Evolutionary conservation across 2,797 vertebrate genomes (phyloP), one percentile per base, ranked within the genome.

Genomic region (Enteromius paludinosus): DNA sequence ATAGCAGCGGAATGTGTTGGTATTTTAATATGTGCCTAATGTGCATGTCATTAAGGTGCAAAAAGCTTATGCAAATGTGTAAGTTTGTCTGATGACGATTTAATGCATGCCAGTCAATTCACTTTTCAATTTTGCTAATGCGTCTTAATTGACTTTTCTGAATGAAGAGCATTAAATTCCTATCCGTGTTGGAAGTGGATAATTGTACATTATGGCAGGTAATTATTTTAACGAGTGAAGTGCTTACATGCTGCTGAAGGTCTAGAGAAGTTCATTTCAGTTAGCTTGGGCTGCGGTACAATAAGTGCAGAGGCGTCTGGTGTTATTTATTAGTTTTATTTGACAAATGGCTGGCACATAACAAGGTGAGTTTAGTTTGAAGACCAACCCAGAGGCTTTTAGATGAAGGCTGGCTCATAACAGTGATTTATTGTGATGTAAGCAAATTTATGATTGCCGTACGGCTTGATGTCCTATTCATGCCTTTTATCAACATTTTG

Each of bases 281-380:
- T 71, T 30, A 62, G 15, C 61, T 30, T 17, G 23, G 52, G 33
- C 47, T 66, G 35, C 64, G 10, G 62, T 28, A 41, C 56, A 54
- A 71, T 62, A 41, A 54, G 71, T 77, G 49, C 15, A 43, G 61
- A 70, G 28, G 25, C 56, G 45, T 69, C 72, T 64, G 71, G 25
- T 65, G 56, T 56, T 72, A 83, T 84, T 81, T 75, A 81, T 85
- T 77, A 47, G 64, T 59, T 76, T 78, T 79, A 84, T 82, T 49
- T 18, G 35, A 47, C 23, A 79, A 85, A 84, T 71, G 73, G n/a
- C 72, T 54, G 78, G 28, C 47, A 25, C 33, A 6, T 35, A 35
- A 3, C 15, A 62, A 30, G 59, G 28, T 30, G 15, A 30, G 61
- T 30, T 30, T 62, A 11, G 52, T 14, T 47, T 35, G 5, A n/a